These are phyloP conservation scores for Alligator sinensis DNA, from an alignment of 2,113 vertebrate species.

Conservation along the genomic window DNA sequence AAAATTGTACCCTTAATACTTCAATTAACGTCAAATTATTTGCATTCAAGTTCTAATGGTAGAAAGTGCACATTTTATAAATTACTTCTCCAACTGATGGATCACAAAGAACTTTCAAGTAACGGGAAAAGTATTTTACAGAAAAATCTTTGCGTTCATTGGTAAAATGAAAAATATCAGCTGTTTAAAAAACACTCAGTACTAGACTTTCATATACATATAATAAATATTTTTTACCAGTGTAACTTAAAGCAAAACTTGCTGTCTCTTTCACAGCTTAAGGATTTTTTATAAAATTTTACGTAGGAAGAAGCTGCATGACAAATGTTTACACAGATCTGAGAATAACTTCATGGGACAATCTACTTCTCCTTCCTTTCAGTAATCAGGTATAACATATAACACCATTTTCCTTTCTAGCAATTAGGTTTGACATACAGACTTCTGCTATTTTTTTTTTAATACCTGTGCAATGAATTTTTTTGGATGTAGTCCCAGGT, in stretches of 20 bases:
- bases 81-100: background rate
- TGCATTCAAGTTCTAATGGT: background rate
- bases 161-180: background rate
- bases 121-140: background rate
- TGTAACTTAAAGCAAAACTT: background rate
- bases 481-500: background rate
- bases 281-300: background rate
- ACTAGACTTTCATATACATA: background rate
- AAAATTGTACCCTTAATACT: background rate
- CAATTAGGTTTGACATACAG: background rate
- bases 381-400: background rate
- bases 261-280: background rate
- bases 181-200: background rate
- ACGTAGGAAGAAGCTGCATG: background rate
- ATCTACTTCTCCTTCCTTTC: background rate
- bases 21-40: background rate
- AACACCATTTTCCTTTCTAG: background rate
- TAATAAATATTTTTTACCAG: background rate
- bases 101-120: background rate
- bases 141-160: background rate
- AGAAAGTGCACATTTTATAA: background rate
- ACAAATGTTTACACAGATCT: background rate
- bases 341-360: background rate
- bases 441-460: background rate
- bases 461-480: background rate